Conservation (phyloP, 2,888 invertebrate species). For the Eledona agricola region DNA sequence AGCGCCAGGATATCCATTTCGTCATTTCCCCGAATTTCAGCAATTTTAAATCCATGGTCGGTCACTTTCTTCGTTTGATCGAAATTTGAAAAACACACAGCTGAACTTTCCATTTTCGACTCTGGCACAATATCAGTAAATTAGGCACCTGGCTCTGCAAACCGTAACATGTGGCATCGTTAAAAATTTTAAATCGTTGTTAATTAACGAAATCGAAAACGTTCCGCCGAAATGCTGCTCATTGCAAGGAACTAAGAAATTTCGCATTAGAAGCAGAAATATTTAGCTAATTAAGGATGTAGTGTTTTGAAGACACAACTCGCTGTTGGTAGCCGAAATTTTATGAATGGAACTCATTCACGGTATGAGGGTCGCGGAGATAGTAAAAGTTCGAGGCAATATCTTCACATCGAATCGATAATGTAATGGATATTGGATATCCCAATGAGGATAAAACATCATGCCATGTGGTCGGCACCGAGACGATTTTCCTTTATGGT, state of each 20-base stretch:
- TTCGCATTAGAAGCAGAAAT: too few species aligned
- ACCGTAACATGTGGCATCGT: constrained; percentile 16
- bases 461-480: constrained; percentile 28
- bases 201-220: constrained; percentile 23
- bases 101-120: constrained; percentile 34
- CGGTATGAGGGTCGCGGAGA: constrained; percentile 28
- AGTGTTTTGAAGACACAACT: too few species aligned
- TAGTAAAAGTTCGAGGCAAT: constrained; percentile 35
- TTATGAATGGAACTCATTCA: constrained; percentile 6
- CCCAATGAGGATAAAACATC: constrained; percentile 19
- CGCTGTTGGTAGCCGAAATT: too few species aligned
- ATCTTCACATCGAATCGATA: too few species aligned
- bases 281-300: too few species aligned
- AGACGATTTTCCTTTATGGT: constrained; percentile 21
- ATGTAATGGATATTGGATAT: too few species aligned
- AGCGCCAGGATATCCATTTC: constrained; percentile 17
- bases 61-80: constrained; percentile 17
- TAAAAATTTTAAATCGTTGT: constrained; percentile 19
- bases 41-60: constrained; percentile 14
- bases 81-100: constrained; percentile 4
- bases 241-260: constrained; percentile 23
- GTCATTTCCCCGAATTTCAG: constrained; percentile 17
- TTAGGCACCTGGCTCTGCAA: constrained; percentile 11
- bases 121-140: constrained; percentile 29
- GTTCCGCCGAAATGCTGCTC: constrained; percentile 23